Percentiles rank a stretch among this genome's conserved stretches.
Conservation (phyloP, 23 tunicate species). For the Phallusia fumigata region DNA sequence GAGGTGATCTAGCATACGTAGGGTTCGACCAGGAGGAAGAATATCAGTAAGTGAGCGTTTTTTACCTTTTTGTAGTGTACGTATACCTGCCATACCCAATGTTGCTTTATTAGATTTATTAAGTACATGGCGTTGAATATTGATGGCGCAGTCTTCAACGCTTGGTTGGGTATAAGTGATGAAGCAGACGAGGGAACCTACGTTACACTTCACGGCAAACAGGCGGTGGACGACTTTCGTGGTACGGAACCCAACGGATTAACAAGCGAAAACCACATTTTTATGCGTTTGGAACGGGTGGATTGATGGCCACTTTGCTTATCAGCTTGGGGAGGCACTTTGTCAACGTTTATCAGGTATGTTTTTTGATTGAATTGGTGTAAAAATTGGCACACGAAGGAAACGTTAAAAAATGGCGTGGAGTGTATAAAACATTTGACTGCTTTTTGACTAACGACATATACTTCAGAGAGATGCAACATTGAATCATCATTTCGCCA, state of each 20-base stretch:
- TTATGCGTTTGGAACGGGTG: background rate
- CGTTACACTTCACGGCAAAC: background rate
- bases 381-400: no score
- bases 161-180: background rate
- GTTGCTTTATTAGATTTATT: no score
- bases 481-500: background rate
- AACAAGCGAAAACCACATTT: background rate
- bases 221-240: background rate
- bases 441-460: no score
- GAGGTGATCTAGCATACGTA: constrained; percentile 32
- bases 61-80: no score
- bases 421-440: no score
- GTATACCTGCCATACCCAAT: no score
- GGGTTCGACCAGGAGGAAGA: constrained; percentile 12
- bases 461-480: background rate
- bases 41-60: constrained; percentile 17
- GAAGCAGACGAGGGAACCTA: background rate
- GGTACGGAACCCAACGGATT: background rate
- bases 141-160: background rate
- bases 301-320: background rate
- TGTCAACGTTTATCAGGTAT: constrained; percentile 1
- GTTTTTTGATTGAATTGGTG: no score
- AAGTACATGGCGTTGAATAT: background rate
- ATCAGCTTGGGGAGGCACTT: background rate
- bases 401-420: no score